Conservation (phyloP, 2,113 vertebrate genomes). For the Lathamus discolor region DNA sequence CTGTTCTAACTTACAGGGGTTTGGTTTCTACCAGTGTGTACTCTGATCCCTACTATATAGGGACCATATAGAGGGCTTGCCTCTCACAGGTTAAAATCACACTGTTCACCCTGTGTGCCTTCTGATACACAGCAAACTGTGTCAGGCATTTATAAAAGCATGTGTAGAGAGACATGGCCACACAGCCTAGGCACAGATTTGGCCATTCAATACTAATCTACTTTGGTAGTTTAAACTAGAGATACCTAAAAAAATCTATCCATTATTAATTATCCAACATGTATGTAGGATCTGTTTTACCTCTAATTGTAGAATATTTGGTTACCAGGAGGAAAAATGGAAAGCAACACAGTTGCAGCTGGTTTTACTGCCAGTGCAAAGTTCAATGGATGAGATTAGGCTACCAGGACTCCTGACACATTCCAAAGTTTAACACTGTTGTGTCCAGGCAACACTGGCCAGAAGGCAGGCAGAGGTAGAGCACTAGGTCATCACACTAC, state of each 20-base stretch:
- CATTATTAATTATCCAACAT: neutral
- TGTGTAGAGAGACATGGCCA: neutral
- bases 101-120: neutral
- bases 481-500: neutral
- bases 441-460: neutral
- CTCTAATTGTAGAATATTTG: neutral
- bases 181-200: neutral
- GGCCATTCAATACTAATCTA: neutral
- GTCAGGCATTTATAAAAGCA: neutral
- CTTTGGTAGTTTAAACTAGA: neutral
- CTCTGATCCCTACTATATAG: neutral
- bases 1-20: neutral
- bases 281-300: neutral
- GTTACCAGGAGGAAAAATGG: neutral
- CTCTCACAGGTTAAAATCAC: neutral
- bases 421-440: neutral
- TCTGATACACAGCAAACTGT: neutral
- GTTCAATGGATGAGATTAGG: neutral
- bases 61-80: neutral
- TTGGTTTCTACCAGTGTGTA: neutral
- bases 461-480: neutral
- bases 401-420: neutral
- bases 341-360: neutral
- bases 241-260: neutral
- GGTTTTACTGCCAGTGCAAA: neutral